Conservation (phyloP, 2,797 vertebrate species). For the Brotula barbata region DNA sequence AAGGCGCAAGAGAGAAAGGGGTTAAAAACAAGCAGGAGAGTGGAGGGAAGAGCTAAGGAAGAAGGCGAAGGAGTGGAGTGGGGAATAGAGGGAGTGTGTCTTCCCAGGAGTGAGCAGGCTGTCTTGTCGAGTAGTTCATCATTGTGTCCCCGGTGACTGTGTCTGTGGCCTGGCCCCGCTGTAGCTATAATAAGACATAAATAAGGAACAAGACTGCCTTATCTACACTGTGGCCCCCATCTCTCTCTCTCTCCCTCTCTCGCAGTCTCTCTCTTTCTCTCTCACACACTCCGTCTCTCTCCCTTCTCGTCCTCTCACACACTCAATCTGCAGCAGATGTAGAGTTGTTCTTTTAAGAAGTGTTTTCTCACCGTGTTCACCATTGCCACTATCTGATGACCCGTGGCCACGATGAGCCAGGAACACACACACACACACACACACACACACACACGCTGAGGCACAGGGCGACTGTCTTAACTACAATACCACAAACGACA, state of each 20-base stretch:
- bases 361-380: conserved; percentile 46
- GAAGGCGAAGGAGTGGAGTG: conserved; percentile 53
- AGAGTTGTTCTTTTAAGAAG: conserved; percentile 45
- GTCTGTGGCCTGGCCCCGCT: conserved; percentile 78
- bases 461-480: neutral
- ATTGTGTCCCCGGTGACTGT: conserved; percentile 80
- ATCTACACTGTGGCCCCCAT: conserved; percentile 76
- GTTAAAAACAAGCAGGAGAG: conserved; percentile 67
- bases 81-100: conserved; percentile 72
- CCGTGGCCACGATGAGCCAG: conserved; percentile 15
- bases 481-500: conserved; percentile 10
- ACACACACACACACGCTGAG: neutral
- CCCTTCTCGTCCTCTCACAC: conserved; percentile 2
- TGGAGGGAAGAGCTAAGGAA: conserved; percentile 60
- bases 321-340: conserved; percentile 42
- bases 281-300: conserved; percentile 1
- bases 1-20: conserved; percentile 26
- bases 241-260: conserved; percentile 62
- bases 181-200: conserved; percentile 83
- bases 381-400: conserved; percentile 42
- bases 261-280: conserved; percentile 36
- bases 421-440: conserved; percentile 2
- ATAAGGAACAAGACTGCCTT: conserved; percentile 80
- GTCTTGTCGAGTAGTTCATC: conserved; percentile 82
- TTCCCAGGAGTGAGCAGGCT: conserved; percentile 80